Base-by-base conservation (phyloP, 23 tunicate genomes). In the Trididemnum clinides region DNA sequence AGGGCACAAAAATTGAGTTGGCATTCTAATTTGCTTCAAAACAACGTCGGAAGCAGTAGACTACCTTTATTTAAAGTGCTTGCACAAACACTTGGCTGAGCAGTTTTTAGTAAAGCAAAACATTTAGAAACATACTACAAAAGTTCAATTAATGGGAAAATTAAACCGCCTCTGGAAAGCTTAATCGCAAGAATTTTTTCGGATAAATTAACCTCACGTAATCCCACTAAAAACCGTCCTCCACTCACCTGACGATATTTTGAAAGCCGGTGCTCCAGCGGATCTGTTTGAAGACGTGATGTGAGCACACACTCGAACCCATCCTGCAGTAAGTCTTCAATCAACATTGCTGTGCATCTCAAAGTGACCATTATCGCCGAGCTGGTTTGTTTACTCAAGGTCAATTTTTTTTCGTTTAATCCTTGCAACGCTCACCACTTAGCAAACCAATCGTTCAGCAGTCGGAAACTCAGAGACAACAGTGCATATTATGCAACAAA, bases 181-280 rank as follows among this genome's bases (percentile, higher is more conserved):
- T 69, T 69, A 5, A 69, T 69, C 2, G 37, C 76, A 6, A 69
- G 31, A 28, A 31, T 69, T 5, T 37, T 35, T 69, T 69, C 21
- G 7, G 35, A 28, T 5, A 10, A 4, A 28, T 69, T 10, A 31
- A 73, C 80, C 38, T 73, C 80, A 7, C 57, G 80, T 57, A 73
- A 23, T 28, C 57, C 80, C 4, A 38, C 80, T 22, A 37, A 73
- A 73, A 73, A 73, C 28, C 80, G 25, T 15, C 80, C 80, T 2
- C 80, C 80, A 37, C 80, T 73, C 80, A 73, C 38, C 38, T 37
- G 80, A 3, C 80, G 54, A 73, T 73, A 73, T 73, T 73, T 73
- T 73, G 80, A 73, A 37, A 73, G 38, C 57, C 29, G 26, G 29
- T 7, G 80, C 38, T 73, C 80, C 80, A 73, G 57, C 10, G 57